Evolutionary conservation across 2,888 invertebrate genomes (phyloP).

Genomic region (Anthoptus insignis): DNA sequence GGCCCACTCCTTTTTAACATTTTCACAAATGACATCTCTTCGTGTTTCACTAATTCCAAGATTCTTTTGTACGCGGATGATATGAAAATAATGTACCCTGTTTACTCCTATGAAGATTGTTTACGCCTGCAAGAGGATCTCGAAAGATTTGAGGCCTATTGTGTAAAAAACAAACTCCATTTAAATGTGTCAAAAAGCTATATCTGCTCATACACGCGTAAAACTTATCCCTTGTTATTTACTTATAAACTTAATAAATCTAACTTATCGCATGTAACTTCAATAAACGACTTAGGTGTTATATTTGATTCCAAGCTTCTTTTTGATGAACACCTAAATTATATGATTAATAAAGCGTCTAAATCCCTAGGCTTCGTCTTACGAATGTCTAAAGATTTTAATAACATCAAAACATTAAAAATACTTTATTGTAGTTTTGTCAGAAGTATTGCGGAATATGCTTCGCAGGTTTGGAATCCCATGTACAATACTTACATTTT

Average conservation of each 20-base stretch:
- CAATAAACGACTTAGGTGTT: background rate
- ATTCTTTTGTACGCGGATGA: slow-evolving; percentile 38
- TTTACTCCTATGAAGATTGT: background rate
- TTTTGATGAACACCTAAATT: background rate
- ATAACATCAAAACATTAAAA: slow-evolving; percentile 9
- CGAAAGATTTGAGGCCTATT: slow-evolving; percentile 13
- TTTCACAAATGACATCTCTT: slow-evolving; percentile 5
- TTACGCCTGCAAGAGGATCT: slow-evolving; percentile 18
- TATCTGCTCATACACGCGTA: slow-evolving; percentile 7
- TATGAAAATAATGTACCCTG: slow-evolving; percentile 34
- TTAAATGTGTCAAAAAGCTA: slow-evolving; percentile 38
- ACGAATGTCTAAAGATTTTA: background rate
- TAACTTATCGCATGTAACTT: background rate
- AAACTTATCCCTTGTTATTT: background rate
- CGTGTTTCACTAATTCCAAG: slow-evolving; percentile 27
- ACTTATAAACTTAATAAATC: too few species aligned
- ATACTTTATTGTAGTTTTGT: slow-evolving; percentile 7
- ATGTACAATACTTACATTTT: too few species aligned
- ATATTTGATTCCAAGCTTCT: background rate
- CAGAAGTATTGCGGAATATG: background rate
- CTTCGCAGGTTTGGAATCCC: too few species aligned
- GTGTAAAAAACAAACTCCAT: slow-evolving; percentile 21
- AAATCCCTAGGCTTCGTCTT: slow-evolving; percentile 4
- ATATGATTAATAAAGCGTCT: background rate
- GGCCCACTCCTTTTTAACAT: background rate